phyloP scores from a whole-genome alignment of 1,140 invertebrate genomes.

The Cataglyphis hispanica region DNA sequence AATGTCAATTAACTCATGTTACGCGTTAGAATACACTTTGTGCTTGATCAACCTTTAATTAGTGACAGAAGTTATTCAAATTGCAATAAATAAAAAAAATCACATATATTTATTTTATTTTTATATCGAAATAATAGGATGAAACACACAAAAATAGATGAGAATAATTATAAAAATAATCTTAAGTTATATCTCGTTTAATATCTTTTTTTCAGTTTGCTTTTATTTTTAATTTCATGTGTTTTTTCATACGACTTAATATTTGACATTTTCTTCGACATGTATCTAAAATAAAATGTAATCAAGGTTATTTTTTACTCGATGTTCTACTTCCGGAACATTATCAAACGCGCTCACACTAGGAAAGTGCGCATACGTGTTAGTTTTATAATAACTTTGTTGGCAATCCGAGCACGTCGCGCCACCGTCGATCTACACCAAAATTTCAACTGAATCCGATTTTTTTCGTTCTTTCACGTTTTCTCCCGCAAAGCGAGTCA shows the following conservation, averaged over 20 bases:
- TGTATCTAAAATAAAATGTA: neutral
- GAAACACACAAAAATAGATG: neutral
- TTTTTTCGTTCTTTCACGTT: slow-evolving; percentile 66
- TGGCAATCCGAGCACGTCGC: slow-evolving; percentile 66
- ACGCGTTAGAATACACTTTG: slow-evolving; percentile 53
- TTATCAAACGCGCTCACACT: slow-evolving; percentile 57
- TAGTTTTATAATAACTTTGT: slow-evolving; percentile 4
- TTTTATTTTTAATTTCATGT: slow-evolving; percentile 9
- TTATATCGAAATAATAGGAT: neutral
- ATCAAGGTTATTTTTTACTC: slow-evolving; percentile 12
- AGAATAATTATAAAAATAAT: neutral
- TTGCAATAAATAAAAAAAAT: slow-evolving; percentile 48
- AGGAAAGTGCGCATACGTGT: slow-evolving; percentile 12
- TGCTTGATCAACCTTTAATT: slow-evolving; percentile 60
- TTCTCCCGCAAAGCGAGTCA: slow-evolving; percentile 75
- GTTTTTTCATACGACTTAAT: neutral
- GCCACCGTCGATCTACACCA: slow-evolving; percentile 54
- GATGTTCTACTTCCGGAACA: slow-evolving; percentile 11
- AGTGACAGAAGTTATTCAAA: slow-evolving; percentile 50
- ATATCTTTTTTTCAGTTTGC: neutral
- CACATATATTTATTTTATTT: neutral
- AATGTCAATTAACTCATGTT: slow-evolving; percentile 59
- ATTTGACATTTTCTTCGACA: neutral
- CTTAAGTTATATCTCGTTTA: neutral
- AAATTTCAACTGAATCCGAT: slow-evolving; percentile 76